Conservation (phyloP, 2,113 vertebrate species). For the Carassius carassius region DNA sequence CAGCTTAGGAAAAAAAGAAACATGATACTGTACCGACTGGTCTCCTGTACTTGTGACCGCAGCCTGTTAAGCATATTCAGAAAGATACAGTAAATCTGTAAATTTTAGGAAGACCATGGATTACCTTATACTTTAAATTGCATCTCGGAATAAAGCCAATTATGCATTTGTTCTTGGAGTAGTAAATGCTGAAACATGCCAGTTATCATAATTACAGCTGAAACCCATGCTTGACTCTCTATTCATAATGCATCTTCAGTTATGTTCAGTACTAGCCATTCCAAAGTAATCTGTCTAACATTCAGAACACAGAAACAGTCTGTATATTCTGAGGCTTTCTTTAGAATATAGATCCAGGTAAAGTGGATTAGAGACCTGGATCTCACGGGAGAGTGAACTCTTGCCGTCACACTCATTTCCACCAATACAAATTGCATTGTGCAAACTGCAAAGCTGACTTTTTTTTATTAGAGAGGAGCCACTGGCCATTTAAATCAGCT, state of each 20-base stretch:
- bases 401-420: slow-evolving; percentile 26
- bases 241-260: slow-evolving; percentile 18
- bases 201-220: slow-evolving; percentile 29
- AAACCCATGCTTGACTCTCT: slow-evolving; percentile 6
- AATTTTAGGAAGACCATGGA: slow-evolving; percentile 72
- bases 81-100: slow-evolving; percentile 83
- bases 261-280: slow-evolving; percentile 13
- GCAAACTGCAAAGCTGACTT: neutral
- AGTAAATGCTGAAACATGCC: slow-evolving; percentile 47
- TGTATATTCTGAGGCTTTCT: slow-evolving; percentile 35
- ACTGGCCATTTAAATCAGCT: slow-evolving; percentile 19
- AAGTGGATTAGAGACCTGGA: slow-evolving; percentile 34
- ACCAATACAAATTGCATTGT: slow-evolving; percentile 28
- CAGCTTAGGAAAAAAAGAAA: slow-evolving; percentile 78
- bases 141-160: slow-evolving; percentile 62
- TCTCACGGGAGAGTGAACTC: slow-evolving; percentile 16
- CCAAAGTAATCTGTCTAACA: neutral
- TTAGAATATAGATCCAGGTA: slow-evolving; percentile 41
- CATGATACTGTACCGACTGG: slow-evolving; percentile 85
- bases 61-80: slow-evolving; percentile 86
- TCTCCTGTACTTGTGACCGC: slow-evolving; percentile 86
- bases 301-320: slow-evolving; percentile 6
- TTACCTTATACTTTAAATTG: slow-evolving; percentile 71
- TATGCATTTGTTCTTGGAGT: slow-evolving; percentile 42
- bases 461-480: neutral